Conservation (phyloP, 2,113 vertebrate genomes). For the Oryzias curvinotus region DNA sequence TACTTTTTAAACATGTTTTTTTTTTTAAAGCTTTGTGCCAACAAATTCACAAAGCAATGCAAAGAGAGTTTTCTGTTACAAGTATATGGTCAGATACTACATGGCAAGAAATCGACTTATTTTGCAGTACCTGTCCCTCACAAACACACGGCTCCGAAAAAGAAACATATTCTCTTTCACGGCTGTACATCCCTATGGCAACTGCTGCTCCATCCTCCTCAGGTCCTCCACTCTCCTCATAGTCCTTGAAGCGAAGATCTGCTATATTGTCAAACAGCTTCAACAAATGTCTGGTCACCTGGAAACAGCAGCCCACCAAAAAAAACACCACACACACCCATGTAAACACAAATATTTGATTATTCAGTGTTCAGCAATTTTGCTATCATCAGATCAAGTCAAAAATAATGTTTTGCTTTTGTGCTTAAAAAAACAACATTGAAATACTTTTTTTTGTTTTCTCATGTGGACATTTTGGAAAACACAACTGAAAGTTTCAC, state of each 20-base stretch:
- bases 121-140: constrained; percentile 68
- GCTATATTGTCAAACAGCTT: constrained; percentile 80
- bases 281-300: constrained; percentile 79
- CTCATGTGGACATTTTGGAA: background rate
- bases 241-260: constrained; percentile 77
- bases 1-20: no score
- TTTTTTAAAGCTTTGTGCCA: no score
- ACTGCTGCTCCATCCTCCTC: constrained; percentile 34
- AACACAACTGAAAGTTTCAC: constrained; percentile 33
- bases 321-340: constrained; percentile 5
- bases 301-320: constrained; percentile 14
- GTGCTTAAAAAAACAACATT: no score
- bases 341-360: background rate
- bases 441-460: no score
- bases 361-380: background rate
- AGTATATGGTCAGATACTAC: background rate
- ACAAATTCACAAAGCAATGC: background rate
- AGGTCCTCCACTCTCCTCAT: constrained; percentile 34
- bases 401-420: no score
- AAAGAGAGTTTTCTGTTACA: no score
- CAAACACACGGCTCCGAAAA: constrained; percentile 73
- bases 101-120: background rate
- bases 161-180: constrained; percentile 73
- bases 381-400: no score
- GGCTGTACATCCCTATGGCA: constrained; percentile 78